phyloP scores from a whole-genome alignment of 2,113 vertebrate genomes.

The Columba janthina region DNA sequence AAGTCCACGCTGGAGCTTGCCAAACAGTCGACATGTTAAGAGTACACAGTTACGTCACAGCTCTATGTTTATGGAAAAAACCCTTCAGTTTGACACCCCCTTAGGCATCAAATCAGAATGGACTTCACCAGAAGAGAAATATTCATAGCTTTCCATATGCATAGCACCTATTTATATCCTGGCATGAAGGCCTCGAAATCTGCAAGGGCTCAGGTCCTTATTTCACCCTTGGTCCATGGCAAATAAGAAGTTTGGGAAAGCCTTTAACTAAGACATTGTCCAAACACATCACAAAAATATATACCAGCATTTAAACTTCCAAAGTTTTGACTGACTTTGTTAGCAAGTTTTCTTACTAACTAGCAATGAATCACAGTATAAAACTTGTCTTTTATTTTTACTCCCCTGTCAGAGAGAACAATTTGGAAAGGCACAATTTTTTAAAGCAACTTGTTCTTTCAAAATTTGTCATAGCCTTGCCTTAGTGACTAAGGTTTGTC shows the following conservation, averaged over 20 bases:
- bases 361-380: background rate
- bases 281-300: background rate
- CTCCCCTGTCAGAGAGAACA: background rate
- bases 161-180: constrained; percentile 29
- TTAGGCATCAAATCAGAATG: constrained; percentile 29
- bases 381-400: background rate
- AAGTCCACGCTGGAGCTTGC: background rate
- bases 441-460: background rate
- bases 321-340: background rate
- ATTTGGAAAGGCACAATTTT: background rate
- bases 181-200: background rate
- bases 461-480: background rate
- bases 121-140: background rate
- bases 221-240: background rate
- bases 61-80: constrained; percentile 40
- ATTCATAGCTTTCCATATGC: background rate
- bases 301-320: background rate
- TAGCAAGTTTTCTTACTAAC: background rate
- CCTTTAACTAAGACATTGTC: background rate
- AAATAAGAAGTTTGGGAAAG: background rate
- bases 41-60: background rate
- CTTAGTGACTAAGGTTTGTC: background rate
- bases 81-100: constrained; percentile 3
- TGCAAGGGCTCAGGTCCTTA: background rate
- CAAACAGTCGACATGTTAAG: background rate